Evolutionary conservation across 2,797 vertebrate species (phyloP).

Genomic region (Halcyon chelicuti): DNA sequence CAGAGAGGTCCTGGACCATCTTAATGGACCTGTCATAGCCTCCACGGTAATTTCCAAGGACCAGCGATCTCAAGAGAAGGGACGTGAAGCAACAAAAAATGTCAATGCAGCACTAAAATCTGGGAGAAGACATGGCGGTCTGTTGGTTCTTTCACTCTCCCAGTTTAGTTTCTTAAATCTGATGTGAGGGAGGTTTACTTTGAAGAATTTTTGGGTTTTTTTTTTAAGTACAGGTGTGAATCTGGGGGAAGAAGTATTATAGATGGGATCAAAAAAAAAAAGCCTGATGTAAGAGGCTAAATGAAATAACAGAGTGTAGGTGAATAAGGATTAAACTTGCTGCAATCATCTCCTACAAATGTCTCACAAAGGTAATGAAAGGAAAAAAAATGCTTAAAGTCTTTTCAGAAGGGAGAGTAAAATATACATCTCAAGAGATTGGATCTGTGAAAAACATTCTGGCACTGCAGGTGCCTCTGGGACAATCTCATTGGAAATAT

Average conservation of each 20-base stretch:
- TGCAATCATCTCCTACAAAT: background rate
- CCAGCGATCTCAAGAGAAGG: background rate
- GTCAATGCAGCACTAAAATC: background rate
- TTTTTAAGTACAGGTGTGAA: background rate
- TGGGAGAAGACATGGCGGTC: background rate
- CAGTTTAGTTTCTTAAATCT: background rate
- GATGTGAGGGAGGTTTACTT: background rate
- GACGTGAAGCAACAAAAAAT: background rate
- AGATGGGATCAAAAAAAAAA: background rate
- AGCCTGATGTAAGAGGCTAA: background rate
- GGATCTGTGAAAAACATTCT: conserved; percentile 11
- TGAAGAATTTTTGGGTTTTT: background rate
- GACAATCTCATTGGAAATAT: conserved; percentile 4
- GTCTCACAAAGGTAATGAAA: background rate
- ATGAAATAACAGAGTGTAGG: background rate
- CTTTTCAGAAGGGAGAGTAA: background rate
- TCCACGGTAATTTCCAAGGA: background rate
- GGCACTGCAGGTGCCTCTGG: background rate
- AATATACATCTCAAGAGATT: background rate
- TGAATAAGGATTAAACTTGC: background rate
- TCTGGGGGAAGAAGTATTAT: background rate
- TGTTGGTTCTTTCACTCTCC: background rate
- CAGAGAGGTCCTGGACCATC: background rate
- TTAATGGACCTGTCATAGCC: background rate
- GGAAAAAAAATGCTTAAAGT: background rate